Conservation (phyloP, 2,797 vertebrate species). For the Antennarius maculatus region DNA sequence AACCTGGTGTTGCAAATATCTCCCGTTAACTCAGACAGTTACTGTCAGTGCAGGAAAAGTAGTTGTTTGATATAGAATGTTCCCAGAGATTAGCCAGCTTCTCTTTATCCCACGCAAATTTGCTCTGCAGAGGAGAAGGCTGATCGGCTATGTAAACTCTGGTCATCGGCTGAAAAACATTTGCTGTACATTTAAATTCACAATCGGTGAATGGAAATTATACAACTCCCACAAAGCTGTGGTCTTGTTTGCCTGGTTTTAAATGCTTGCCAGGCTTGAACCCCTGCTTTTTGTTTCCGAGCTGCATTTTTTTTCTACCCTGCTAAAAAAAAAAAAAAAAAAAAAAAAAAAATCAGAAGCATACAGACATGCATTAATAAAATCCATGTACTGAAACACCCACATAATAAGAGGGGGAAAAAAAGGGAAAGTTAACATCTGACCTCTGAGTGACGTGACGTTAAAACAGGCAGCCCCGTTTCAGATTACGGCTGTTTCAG, state of each 20-base stretch:
- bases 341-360: too few species aligned
- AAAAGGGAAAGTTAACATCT: conserved; percentile 12
- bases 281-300: neutral
- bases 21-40: conserved; percentile 17
- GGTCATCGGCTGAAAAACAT: conserved; percentile 24
- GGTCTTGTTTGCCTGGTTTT: neutral
- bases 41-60: conserved; percentile 19
- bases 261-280: neutral
- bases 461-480: conserved; percentile 49
- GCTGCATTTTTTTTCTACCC: conserved; percentile 23
- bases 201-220: conserved; percentile 10
- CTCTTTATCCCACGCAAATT: conserved; percentile 41
- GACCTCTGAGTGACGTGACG: conserved; percentile 27
- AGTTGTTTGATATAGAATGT: conserved; percentile 18
- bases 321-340: too few species aligned
- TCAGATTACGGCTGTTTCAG: conserved; percentile 31
- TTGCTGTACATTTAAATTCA: conserved; percentile 27
- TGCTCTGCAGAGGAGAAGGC: conserved; percentile 10
- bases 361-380: conserved; percentile 41
- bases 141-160: conserved; percentile 25
- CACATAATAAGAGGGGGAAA: neutral
- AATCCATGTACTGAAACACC: conserved; percentile 11
- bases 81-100: conserved; percentile 35
- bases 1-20: conserved; percentile 30
- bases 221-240: conserved; percentile 13